These are phyloP conservation scores for Erpobdella octoculata DNA, from an alignment of 2,888 invertebrate genomes.

Conservation along the genomic window DNA sequence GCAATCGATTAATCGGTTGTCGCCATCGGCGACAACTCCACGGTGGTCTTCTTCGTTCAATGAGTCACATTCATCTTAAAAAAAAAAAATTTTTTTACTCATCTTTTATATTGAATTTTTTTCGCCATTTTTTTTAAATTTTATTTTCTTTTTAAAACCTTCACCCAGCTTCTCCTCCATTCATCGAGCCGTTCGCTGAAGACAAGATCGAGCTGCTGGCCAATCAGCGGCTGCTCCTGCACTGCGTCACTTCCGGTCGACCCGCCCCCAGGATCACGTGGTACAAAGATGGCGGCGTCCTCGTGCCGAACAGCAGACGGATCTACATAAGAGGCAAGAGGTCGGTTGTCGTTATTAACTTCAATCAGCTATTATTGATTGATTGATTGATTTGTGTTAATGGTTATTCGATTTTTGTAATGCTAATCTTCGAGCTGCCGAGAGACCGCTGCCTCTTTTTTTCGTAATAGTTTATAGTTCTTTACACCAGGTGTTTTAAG, in stretches of 20 bases:
- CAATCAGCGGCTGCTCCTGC: constrained; percentile 20
- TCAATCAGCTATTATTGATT: background rate
- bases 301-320: background rate
- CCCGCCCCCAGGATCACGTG: constrained; percentile 27
- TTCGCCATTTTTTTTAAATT: background rate
- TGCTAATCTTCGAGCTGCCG: no score
- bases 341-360: no score
- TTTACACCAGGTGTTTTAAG: no score
- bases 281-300: constrained; percentile 16
- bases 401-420: no score
- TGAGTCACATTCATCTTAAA: no score
- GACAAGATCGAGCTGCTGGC: constrained; percentile 5
- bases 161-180: constrained; percentile 11
- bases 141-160: background rate
- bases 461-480: no score
- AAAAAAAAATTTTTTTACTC: no score
- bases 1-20: no score
- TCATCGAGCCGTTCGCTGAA: background rate
- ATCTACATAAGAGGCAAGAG: constrained; percentile 4
- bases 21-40: no score
- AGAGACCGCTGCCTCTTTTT: no score
- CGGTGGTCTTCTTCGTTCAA: no score
- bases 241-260: constrained; percentile 25
- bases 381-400: background rate
- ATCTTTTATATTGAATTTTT: background rate